phyloP scores from a whole-genome alignment of 2,888 invertebrate species.

The Melieria omissa region DNA sequence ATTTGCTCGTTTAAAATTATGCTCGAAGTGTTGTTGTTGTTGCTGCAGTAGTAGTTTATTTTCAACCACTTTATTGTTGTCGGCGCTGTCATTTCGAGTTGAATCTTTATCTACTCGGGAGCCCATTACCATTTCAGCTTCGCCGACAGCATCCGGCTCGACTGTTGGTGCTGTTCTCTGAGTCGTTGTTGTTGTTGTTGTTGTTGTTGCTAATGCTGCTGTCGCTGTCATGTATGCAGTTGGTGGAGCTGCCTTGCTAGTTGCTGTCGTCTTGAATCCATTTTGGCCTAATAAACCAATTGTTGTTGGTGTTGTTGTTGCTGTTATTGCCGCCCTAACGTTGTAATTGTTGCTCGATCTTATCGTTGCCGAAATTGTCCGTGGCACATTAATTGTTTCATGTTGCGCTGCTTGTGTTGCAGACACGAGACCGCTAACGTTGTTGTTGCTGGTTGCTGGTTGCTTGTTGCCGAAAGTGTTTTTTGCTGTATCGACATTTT shows the following conservation, averaged over 20 bases:
- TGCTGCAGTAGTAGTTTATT: slow-evolving; percentile 19
- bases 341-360: slow-evolving; percentile 48
- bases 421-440: neutral
- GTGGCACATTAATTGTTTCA: slow-evolving; percentile 28
- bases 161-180: neutral
- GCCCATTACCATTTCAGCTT: slow-evolving; percentile 19
- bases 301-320: slow-evolving; percentile 19
- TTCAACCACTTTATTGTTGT: slow-evolving; percentile 28
- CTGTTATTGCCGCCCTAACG: slow-evolving; percentile 37
- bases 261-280: slow-evolving; percentile 44
- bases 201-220: slow-evolving; percentile 9
- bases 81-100: slow-evolving; percentile 43
- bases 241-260: slow-evolving; percentile 25
- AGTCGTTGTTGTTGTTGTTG: slow-evolving; percentile 26
- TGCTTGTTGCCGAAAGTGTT: slow-evolving; percentile 4
- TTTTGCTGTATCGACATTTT: slow-evolving; percentile 44
- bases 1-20: slow-evolving; percentile 33
- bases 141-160: neutral
- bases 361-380: slow-evolving; percentile 40
- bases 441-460: slow-evolving; percentile 13
- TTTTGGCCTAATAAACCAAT: slow-evolving; percentile 45
- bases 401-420: neutral
- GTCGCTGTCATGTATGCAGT: slow-evolving; percentile 14
- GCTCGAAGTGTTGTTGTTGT: slow-evolving; percentile 11
- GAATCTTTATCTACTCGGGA: slow-evolving; percentile 38